These are phyloP conservation scores for Drosophila differens DNA, from an alignment of 2,888 invertebrate species.

Conservation along the genomic window DNA sequence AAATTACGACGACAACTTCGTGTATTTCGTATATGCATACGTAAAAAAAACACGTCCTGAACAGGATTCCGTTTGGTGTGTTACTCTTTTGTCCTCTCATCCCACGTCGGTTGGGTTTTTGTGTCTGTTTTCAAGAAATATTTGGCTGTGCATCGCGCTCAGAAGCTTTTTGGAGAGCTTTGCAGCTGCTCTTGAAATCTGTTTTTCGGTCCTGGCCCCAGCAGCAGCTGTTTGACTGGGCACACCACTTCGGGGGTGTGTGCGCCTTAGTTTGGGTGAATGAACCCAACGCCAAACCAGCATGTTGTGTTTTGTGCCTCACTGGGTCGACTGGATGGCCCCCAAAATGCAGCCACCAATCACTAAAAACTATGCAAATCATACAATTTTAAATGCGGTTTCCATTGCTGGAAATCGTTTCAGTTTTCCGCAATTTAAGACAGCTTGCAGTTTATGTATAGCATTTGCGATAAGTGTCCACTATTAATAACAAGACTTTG, in stretches of 20 bases:
- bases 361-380: conserved; percentile 22
- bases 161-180: conserved; percentile 51
- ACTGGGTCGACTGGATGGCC: conserved; percentile 17
- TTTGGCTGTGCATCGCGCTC: conserved; percentile 15
- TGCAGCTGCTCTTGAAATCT: conserved; percentile 62
- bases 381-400: neutral
- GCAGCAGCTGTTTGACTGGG: conserved; percentile 69
- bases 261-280: conserved; percentile 65
- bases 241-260: conserved; percentile 7
- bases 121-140: neutral
- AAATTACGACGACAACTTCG: conserved; percentile 61
- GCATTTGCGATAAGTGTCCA: neutral
- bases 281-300: conserved; percentile 56
- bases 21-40: conserved; percentile 10
- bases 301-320: conserved; percentile 41
- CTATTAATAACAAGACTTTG: neutral
- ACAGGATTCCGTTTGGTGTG: conserved; percentile 39
- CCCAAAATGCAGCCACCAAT: conserved; percentile 21
- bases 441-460: neutral
- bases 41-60: conserved; percentile 36
- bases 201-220: conserved; percentile 40
- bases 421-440: neutral
- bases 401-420: neutral
- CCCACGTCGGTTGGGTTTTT: neutral
- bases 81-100: conserved; percentile 2